Evolutionary conservation across 2,888 invertebrate species (phyloP), one percentile per base, ranked within the genome.

Genomic region (Lomographa bimaculata): DNA sequence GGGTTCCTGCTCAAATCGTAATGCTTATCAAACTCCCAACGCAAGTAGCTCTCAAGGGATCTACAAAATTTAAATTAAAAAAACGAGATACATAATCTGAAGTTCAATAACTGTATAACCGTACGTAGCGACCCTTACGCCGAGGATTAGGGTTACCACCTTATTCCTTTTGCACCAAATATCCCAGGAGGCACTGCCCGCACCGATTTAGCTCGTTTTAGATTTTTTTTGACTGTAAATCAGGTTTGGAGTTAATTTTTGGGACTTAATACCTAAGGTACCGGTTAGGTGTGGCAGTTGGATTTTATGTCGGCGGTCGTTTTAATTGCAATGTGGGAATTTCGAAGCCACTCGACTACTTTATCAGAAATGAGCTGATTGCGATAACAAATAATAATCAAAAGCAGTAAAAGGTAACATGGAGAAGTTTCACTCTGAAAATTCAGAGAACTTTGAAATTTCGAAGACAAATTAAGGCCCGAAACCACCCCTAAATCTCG

Each of bases 141-240:
- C 29, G 21, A 20, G 64, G 67, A 64, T 64, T 65, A 74, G 72
- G 74, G 72, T 57, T 71, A 66, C 53, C 57, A 33, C 54, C 59
- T 47, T 60, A 39, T 39, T 52, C 46, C 49, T 68, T 68, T 69
- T 62, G 52, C 59, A 58, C 35, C 11, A 54, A 56, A 54, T 55
- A 60, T 59, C 54, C 58, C 54, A 56, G 58, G 52, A 60, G 48
- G 42, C 46, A 50, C 39, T 41, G 36, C 41, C 43, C 35, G 32
- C 19, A 20, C 41, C 28, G 25, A 40, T 46, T 48, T 37, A 20
- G 29, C 25, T 33, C 45, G 48, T 54, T 59, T 47, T 43, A 44
- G 51, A 54, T 57, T 57, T 63, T n/a, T 64, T 60, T 58, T 43
- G 43, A 35, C 49, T 52, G 50, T 62, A 57, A 64, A 64, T 64